These are phyloP conservation scores for Agapornis canus DNA, from an alignment of 2,797 vertebrate genomes.

Conservation along the genomic window DNA sequence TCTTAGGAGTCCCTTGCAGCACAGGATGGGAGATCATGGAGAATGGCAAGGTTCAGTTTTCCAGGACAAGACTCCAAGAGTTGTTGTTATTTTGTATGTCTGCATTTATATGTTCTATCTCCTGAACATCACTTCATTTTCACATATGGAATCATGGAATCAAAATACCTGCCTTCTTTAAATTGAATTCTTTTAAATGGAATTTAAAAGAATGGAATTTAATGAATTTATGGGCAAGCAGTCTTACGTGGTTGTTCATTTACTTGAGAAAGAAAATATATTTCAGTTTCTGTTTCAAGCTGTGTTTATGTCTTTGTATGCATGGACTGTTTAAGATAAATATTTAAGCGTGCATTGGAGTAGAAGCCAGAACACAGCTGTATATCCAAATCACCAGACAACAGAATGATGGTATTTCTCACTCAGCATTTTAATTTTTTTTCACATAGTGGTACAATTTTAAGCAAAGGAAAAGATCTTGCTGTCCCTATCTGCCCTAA, in stretches of 20 bases:
- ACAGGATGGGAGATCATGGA: background rate
- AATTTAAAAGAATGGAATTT: background rate
- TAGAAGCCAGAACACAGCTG: background rate
- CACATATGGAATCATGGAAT: accelerated
- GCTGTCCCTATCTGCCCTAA: background rate
- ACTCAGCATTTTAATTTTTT: background rate
- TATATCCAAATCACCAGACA: background rate
- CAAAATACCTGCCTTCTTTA: background rate
- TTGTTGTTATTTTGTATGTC: background rate
- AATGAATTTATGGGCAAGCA: background rate
- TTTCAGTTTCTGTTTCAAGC: background rate
- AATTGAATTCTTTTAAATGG: background rate
- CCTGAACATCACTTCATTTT: background rate
- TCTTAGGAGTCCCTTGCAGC: background rate
- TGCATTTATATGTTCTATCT: accelerated
- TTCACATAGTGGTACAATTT: background rate
- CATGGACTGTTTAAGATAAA: background rate
- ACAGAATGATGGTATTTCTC: background rate
- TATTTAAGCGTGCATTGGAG: background rate
- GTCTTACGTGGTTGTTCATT: background rate
- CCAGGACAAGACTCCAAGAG: background rate
- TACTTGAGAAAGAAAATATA: background rate
- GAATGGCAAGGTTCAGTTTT: background rate
- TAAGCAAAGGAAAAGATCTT: background rate
- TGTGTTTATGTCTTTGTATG: background rate